phyloP scores from a whole-genome alignment of 2,113 vertebrate species.

The Cepphus grylle region DNA sequence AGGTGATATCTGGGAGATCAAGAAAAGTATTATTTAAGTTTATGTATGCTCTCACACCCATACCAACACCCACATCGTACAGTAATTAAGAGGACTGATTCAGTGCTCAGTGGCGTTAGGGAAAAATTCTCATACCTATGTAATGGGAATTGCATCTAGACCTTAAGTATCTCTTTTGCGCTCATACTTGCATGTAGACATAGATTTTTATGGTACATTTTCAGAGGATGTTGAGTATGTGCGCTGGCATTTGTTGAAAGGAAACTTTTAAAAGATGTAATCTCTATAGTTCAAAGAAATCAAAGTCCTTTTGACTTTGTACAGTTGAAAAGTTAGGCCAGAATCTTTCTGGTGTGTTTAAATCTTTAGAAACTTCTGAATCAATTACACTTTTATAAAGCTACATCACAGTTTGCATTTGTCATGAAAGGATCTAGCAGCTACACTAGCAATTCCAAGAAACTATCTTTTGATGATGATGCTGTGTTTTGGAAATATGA shows the following conservation, averaged over 20 bases:
- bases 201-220: background rate
- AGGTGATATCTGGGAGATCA: background rate
- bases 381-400: background rate
- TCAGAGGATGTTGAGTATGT: background rate
- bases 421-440: background rate
- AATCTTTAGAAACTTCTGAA: background rate
- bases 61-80: background rate
- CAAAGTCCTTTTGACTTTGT: background rate
- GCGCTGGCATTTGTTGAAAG: background rate
- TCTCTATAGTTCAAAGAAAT: background rate
- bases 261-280: background rate
- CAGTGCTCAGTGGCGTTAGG: background rate
- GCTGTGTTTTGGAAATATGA: background rate
- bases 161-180: background rate
- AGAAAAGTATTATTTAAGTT: background rate
- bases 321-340: background rate
- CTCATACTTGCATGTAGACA: background rate
- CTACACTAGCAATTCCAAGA: background rate
- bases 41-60: background rate
- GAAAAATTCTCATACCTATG: background rate
- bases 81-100: background rate
- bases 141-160: background rate
- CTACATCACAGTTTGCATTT: background rate
- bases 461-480: background rate
- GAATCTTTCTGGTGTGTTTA: background rate